A percentile compares a stretch with the other conserved stretches of the same genome.
These are phyloP conservation scores for Drosophila punjabiensis DNA, from an alignment of 1,140 invertebrate species.

Conservation along the genomic window DNA sequence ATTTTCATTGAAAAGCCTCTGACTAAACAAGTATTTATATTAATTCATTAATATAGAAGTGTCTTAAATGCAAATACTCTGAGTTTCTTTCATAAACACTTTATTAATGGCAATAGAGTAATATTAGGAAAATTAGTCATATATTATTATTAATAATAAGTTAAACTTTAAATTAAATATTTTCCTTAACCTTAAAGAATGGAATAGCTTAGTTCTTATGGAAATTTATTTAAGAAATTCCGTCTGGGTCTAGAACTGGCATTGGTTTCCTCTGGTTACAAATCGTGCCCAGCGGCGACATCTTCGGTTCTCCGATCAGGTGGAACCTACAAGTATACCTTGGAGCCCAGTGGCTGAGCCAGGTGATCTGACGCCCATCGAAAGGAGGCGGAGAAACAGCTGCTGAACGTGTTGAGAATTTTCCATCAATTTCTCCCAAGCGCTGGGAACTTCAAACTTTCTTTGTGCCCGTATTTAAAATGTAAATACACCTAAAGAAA, in stretches of 20 bases:
- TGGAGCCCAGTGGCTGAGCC: slow-evolving; percentile 6
- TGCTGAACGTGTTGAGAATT: slow-evolving; percentile 66
- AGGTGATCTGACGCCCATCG: slow-evolving; percentile 44
- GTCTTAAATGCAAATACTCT: too few relatives aligned
- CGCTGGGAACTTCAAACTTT: slow-evolving; percentile 67
- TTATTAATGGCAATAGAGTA: too few relatives aligned
- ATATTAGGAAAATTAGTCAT: too few relatives aligned
- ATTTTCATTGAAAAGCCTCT: too few relatives aligned
- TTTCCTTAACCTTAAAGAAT: too few relatives aligned
- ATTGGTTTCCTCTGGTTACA: neutral
- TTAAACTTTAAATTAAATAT: too few relatives aligned
- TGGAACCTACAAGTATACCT: slow-evolving; percentile 11
- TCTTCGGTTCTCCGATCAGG: slow-evolving; percentile 17
- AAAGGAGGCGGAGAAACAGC: slow-evolving; percentile 34
- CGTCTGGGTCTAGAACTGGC: neutral
- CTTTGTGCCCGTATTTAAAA: slow-evolving; percentile 43
- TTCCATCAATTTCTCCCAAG: slow-evolving; percentile 52
- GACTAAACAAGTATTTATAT: too few relatives aligned
- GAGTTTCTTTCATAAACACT: too few relatives aligned
- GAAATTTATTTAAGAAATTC: slow-evolving; percentile 33
- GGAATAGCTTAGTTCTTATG: neutral
- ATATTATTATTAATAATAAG: too few relatives aligned
- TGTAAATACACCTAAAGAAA: slow-evolving; percentile 8
- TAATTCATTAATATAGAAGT: too few relatives aligned
- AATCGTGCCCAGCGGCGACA: slow-evolving; percentile 48